Evolutionary conservation across 1,140 invertebrate genomes (phyloP).

Genomic region (Prorops nasuta): DNA sequence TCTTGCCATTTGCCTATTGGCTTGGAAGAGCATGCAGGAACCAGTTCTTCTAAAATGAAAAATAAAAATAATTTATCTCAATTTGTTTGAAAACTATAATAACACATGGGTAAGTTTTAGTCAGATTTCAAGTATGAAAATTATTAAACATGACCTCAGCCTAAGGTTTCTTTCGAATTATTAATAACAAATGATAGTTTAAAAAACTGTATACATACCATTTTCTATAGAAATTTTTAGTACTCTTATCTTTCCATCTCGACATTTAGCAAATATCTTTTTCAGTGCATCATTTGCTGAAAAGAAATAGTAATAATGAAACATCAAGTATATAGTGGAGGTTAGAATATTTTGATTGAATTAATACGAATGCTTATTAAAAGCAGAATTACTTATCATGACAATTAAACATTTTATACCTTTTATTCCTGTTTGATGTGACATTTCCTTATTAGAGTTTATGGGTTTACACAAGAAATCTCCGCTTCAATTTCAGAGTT

Average conservation of each 20-base stretch:
- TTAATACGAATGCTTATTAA: not conserved
- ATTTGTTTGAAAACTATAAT: no score
- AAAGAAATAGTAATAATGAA: conserved; percentile 44
- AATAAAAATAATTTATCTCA: not conserved
- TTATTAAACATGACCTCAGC: not conserved
- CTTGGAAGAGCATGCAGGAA: conserved; percentile 66
- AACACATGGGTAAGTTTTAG: no score
- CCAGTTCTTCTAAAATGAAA: conserved; percentile 71
- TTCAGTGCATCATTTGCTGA: conserved; percentile 79
- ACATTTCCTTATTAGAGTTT: conserved; percentile 63
- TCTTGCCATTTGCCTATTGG: conserved; percentile 79
- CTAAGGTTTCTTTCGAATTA: not conserved
- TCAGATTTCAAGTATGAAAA: not conserved
- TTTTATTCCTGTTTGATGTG: conserved; percentile 78
- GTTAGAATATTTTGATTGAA: not conserved
- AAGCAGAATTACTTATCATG: not conserved
- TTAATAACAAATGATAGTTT: conserved; percentile 12
- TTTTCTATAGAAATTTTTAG: conserved; percentile 85
- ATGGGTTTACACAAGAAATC: no score
- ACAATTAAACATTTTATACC: conserved; percentile 47
- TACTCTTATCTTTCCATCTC: conserved; percentile 75
- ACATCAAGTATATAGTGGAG: conserved; percentile 5
- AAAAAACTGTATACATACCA: conserved; percentile 64
- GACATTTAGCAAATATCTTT: conserved; percentile 79
- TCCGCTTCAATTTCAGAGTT: no score